Percentiles rank a stretch among this genome's conserved stretches.
Evolutionary conservation across 2,888 invertebrate species (phyloP).

Genomic region (Catocala nupta): DNA sequence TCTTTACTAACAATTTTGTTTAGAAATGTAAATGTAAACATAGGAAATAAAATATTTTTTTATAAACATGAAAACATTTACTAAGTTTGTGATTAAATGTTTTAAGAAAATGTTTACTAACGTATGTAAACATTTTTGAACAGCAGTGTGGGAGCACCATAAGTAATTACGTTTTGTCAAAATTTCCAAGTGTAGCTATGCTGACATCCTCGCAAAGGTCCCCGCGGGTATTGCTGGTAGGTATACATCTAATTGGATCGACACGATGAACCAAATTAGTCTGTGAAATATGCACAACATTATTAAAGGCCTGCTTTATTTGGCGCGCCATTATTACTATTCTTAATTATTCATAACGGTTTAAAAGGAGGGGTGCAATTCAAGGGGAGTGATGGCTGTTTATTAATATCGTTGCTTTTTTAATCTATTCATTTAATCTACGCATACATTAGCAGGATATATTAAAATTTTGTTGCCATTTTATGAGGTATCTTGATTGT

Average conservation of each 20-base stretch:
- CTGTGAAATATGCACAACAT: slow-evolving; percentile 77
- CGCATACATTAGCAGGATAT: too few species aligned
- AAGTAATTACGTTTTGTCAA: too few species aligned
- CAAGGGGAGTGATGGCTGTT: slow-evolving; percentile 26
- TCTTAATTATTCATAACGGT: slow-evolving; percentile 66
- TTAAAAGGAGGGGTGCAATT: slow-evolving; percentile 29
- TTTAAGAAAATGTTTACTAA: too few species aligned
- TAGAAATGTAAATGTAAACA: too few species aligned
- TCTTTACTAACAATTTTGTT: too few species aligned
- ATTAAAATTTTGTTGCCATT: too few species aligned
- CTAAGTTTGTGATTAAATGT: too few species aligned
- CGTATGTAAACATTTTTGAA: too few species aligned
- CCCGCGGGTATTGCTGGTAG: background rate
- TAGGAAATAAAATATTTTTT: too few species aligned
- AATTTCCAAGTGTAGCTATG: background rate
- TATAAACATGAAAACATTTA: too few species aligned
- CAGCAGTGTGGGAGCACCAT: too few species aligned
- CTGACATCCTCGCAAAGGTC: background rate
- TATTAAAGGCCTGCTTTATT: slow-evolving; percentile 65
- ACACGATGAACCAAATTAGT: slow-evolving; percentile 73
- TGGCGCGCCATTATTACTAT: slow-evolving; percentile 61
- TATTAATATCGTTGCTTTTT: slow-evolving; percentile 22
- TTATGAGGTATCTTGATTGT: too few species aligned
- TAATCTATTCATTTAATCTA: background rate
- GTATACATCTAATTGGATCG: slow-evolving; percentile 66